Evolutionary conservation across 2,113 vertebrate species (phyloP).

Genomic region (Austrofundulus limnaeus): DNA sequence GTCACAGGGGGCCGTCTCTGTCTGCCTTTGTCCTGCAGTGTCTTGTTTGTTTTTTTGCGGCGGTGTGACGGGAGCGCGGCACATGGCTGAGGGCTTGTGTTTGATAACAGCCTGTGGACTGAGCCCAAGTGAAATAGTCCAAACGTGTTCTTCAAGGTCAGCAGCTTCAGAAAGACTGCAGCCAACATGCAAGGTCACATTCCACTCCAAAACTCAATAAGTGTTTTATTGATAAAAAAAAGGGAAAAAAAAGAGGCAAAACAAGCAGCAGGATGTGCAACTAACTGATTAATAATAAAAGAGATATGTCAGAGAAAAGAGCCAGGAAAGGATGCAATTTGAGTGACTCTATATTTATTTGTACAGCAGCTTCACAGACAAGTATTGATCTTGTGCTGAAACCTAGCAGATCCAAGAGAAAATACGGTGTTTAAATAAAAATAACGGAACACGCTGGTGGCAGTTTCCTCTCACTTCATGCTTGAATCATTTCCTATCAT

Average conservation of each 20-base stretch:
- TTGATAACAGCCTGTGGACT: slow-evolving; percentile 67
- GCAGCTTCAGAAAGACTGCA: slow-evolving; percentile 74
- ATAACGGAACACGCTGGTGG: slow-evolving; percentile 65
- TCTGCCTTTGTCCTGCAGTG: slow-evolving; percentile 65
- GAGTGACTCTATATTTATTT: slow-evolving; percentile 17
- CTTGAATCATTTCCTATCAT: slow-evolving; percentile 57
- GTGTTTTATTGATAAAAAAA: slow-evolving; percentile 90
- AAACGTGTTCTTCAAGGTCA: slow-evolving; percentile 85
- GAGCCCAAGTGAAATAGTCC: slow-evolving; percentile 68
- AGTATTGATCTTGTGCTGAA: slow-evolving; percentile 70
- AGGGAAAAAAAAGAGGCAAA: slow-evolving; percentile 66
- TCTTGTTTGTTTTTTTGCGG: slow-evolving; percentile 67
- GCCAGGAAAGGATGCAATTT: slow-evolving; percentile 19
- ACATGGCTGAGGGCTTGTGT: slow-evolving; percentile 66
- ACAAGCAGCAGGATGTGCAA: slow-evolving; percentile 77
- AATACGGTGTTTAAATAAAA: slow-evolving; percentile 65
- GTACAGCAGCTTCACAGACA: slow-evolving; percentile 27
- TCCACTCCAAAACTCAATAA: slow-evolving; percentile 89
- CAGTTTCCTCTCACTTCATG: slow-evolving; percentile 41
- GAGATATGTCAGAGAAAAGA: slow-evolving; percentile 68
- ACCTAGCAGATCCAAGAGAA: slow-evolving; percentile 70
- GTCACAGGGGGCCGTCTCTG: slow-evolving; percentile 26
- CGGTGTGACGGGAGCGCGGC: slow-evolving; percentile 62
- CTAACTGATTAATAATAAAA: slow-evolving; percentile 81
- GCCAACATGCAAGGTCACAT: slow-evolving; percentile 84